phyloP scores from a whole-genome alignment of 2,113 vertebrate species.

The Lamprologus lemairii region DNA sequence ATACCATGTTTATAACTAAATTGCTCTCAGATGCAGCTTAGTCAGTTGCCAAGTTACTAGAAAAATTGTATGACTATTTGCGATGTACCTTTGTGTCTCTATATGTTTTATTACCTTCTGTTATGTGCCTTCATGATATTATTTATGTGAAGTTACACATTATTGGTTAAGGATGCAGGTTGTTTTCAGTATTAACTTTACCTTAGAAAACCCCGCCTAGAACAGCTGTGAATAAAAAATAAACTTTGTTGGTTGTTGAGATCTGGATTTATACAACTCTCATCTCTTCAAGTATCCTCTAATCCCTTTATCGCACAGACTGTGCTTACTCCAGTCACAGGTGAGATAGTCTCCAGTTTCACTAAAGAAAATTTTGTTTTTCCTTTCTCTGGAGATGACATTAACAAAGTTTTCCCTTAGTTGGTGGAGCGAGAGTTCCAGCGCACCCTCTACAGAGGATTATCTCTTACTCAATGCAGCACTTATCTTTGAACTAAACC shows the following conservation, averaged over 20 bases:
- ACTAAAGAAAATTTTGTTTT: not conserved
- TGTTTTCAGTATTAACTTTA: not conserved
- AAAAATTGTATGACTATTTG: not conserved
- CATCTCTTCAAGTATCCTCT: constrained; percentile 20
- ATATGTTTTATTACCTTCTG: not conserved
- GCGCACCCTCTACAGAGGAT: constrained; percentile 2
- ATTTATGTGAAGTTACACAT: not conserved
- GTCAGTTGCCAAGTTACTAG: not conserved
- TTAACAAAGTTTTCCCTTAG: constrained; percentile 19
- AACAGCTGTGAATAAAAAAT: not conserved
- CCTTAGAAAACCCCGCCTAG: not conserved
- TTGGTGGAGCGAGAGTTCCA: not conserved
- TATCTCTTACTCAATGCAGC: constrained; percentile 3
- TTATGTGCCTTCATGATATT: not conserved
- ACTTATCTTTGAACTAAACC: constrained; percentile 24
- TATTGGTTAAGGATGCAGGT: not conserved
- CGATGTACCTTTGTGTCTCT: not conserved
- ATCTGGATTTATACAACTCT: constrained; percentile 3
- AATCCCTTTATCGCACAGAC: constrained; percentile 20
- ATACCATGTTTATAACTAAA: not conserved
- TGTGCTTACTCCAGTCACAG: not conserved
- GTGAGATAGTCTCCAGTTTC: constrained; percentile 23
- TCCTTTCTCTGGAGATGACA: not conserved
- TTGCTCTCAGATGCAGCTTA: not conserved
- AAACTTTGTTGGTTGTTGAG: not conserved